Evolutionary conservation across 2,113 vertebrate genomes (phyloP), one percentile per base, ranked within the genome.

Genomic region (Oreochromis tanganicae): DNA sequence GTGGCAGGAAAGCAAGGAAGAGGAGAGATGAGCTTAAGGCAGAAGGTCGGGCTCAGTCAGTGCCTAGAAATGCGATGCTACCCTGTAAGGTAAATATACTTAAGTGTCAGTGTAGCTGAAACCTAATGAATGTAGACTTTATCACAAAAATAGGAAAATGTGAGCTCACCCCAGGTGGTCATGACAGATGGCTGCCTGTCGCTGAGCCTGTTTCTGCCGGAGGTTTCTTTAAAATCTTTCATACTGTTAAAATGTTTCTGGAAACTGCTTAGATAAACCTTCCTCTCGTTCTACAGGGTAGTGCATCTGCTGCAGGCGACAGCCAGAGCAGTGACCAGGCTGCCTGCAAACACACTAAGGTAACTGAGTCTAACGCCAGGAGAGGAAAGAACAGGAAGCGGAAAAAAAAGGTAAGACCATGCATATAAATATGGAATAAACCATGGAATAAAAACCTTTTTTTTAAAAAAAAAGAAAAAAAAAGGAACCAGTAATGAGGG

Each of bases 11-110:
- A 92, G 96, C 97, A 92, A 97, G 98, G 94, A 99, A 98, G 95
- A 98, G 97, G 92, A 97, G 98, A 83, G 98, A 99, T 83, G 98
- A 94, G 86, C 96, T 99, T 90, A 99, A 98, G 94, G 97, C 98
- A 38, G 98, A 99, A 86, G 97, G 98, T 78, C 94, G 98, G 88
- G 97, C 98, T 66, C 98, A 98, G 96, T 99, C 98, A 0, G 98
- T 99, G n/a, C 98, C 98, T 55, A 96, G 98, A 86, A 98, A 98
- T 59, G 97, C 98, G 84, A 95, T 98, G 95, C 96, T 98, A 19
- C 97, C 81, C 52, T 92, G 89, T 46, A 97, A 97, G 95, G 96
- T 97, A 86, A 81, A 59, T 21, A 27, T 13, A 10, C 24, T 48
- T 4, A 17, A 75, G 0, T 29, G 41, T 27, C 21, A 48, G 24